A percentile compares a stretch with the other conserved stretches of the same genome.
Conservation (phyloP, 2,113 vertebrate genomes). For the Erythrolamprus reginae region DNA sequence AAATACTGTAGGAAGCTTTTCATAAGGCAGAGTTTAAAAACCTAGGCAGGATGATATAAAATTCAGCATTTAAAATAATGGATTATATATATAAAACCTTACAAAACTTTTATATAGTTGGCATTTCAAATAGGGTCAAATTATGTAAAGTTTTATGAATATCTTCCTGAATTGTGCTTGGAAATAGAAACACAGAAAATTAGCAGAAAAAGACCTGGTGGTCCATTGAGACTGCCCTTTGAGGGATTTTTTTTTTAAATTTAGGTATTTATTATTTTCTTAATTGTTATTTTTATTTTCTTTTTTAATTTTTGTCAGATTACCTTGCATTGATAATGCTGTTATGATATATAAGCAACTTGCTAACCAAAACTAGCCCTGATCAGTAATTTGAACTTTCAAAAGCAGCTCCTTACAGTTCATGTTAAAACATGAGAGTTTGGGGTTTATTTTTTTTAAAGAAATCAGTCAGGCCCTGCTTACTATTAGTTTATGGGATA, state of each 20-base stretch:
- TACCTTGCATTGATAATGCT: no score
- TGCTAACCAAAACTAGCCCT: neutral
- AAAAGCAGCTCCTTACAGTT: neutral
- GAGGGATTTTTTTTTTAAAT: neutral
- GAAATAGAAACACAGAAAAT: no score
- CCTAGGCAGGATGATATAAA: neutral
- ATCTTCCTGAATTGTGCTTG: neutral
- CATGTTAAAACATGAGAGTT: neutral
- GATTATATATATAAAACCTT: neutral
- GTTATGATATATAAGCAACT: neutral
- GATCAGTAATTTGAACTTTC: neutral
- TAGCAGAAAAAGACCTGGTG: neutral
- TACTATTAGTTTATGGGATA: neutral
- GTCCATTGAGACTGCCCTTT: neutral
- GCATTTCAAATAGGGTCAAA: neutral
- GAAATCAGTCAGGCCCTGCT: neutral
- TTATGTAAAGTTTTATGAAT: neutral
- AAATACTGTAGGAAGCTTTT: neutral
- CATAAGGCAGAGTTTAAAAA: neutral
- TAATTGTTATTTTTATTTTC: neutral
- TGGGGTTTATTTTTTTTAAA: neutral
- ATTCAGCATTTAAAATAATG: neutral
- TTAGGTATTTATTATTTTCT: neutral
- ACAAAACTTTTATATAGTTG: neutral
- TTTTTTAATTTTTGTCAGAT: neutral